Base-by-base conservation (phyloP, 2,113 vertebrate species). In the Rhea americana region DNA sequence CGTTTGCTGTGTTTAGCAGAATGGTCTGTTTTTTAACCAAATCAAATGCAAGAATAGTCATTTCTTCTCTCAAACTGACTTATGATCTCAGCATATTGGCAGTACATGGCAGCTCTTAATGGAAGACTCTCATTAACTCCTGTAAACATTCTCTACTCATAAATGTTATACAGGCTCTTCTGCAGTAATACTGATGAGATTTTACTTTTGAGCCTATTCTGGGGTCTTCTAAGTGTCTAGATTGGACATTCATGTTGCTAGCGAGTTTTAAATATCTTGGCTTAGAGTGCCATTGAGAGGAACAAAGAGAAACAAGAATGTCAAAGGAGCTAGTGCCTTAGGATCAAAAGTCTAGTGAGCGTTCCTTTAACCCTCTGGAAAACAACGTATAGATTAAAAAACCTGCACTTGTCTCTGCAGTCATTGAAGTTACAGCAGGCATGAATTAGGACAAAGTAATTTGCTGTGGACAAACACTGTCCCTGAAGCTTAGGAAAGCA, bases 311-410 rank as follows among this genome's bases (percentile, higher is more conserved):
- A 56, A 5, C 24, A 4, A 22, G 24, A 25, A 10, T 41, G n/a
- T 13, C 0, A 3, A 45, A 87, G 58, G 65, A 50, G 21, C n/a
- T 41, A 5, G 22, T 25, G 53, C 58, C 3, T 7, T 1, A 16
- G 65, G 85, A 82, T 21, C 30, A 63, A 3, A 37, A 86, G 13
- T 71, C 8, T 43, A 4, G 11, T 4, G 3, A 47, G 13, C 6
- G 5, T 48, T 62, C 51, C 48, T 9, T 13, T 7, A 25, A 58
- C 41, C 32, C 61, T 26, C 17, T 16, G 85, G 59, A 39, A 72
- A 66, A 22, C 6, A 25, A 0, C 0, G 5, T 11, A 0, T 2
- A n/a, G 71, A 2, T 43, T 26, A 32, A 4, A 0, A 1, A 0
- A 2, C 20, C 48, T 1, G 0, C 4, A 21, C 13, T 47, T 30